Conservation (phyloP, 2,113 vertebrate genomes). For the Clupea harengus region DNA sequence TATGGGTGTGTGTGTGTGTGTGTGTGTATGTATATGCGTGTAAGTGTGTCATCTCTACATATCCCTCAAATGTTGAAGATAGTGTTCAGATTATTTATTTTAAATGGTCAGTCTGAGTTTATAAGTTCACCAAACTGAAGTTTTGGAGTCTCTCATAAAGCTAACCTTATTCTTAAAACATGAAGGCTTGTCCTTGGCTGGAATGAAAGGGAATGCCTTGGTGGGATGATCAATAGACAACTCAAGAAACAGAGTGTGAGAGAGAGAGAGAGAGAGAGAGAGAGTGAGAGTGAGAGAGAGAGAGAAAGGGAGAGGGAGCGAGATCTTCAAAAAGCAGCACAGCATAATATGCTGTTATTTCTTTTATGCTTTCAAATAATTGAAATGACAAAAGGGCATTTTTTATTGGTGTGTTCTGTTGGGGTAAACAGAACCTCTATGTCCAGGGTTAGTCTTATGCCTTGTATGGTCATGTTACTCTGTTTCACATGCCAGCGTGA, state of each 20-base stretch:
- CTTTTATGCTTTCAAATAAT: slow-evolving; percentile 48
- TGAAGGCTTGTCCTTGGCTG: slow-evolving; percentile 56
- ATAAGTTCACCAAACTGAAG: slow-evolving; percentile 25
- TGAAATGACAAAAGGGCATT: slow-evolving; percentile 63
- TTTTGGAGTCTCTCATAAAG: background rate
- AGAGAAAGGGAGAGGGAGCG: background rate
- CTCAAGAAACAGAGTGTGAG: slow-evolving; percentile 26
- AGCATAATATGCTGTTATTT: slow-evolving; percentile 56
- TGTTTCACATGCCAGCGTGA: background rate
- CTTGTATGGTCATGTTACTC: background rate
- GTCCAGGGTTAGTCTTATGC: background rate
- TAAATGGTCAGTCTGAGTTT: background rate
- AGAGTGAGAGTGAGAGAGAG: background rate
- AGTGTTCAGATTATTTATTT: background rate
- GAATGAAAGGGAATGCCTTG: slow-evolving; percentile 56
- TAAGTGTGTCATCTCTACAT: no score
- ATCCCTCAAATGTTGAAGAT: background rate
- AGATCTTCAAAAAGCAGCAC: slow-evolving; percentile 55
- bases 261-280: slow-evolving; percentile 37
- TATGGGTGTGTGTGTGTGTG: slow-evolving; percentile 30
- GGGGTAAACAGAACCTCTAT: slow-evolving; percentile 39
- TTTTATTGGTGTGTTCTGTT: slow-evolving; percentile 46
- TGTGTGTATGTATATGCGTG: background rate
- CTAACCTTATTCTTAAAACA: slow-evolving; percentile 58
- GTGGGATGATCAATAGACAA: slow-evolving; percentile 63